These are phyloP conservation scores for Ctenodactylus gundi DNA, from an alignment of 2,113 vertebrate species.

Conservation along the genomic window DNA sequence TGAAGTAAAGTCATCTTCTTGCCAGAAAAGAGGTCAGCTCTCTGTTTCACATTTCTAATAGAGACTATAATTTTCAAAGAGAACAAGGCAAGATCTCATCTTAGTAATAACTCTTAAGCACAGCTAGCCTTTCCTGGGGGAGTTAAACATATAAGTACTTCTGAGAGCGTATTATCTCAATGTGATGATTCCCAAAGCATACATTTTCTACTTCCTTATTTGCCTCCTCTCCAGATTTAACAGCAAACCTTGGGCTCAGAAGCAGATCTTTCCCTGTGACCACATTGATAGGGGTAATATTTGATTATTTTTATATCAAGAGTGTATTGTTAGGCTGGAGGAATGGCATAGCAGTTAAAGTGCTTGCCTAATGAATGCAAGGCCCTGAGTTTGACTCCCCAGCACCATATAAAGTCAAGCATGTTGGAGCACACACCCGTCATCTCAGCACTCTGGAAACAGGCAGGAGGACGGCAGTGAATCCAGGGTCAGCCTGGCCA, in stretches of 20 bases:
- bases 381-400: no score
- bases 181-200: constrained; percentile 2
- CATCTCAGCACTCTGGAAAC: no score
- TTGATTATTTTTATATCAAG: not conserved
- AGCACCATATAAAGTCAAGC: no score
- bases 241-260: not conserved
- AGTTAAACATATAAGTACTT: not conserved
- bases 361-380: no score
- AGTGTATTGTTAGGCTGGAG: no score
- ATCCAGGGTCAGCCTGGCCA: no score
- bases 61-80: constrained; percentile 9
- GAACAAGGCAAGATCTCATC: not conserved
- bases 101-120: constrained; percentile 10
- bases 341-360: no score
- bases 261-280: not conserved
- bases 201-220: constrained; percentile 10
- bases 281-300: not conserved
- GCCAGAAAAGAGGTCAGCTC: not conserved
- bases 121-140: not conserved
- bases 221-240: not conserved
- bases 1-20: constrained; percentile 17
- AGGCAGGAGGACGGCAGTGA: no score
- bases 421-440: no score
- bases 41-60: constrained; percentile 13
- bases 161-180: not conserved